A percentile compares a stretch with the other conserved stretches of the same genome.
Conservation (phyloP, 2,113 vertebrate genomes). For the Thunnus thynnus region DNA sequence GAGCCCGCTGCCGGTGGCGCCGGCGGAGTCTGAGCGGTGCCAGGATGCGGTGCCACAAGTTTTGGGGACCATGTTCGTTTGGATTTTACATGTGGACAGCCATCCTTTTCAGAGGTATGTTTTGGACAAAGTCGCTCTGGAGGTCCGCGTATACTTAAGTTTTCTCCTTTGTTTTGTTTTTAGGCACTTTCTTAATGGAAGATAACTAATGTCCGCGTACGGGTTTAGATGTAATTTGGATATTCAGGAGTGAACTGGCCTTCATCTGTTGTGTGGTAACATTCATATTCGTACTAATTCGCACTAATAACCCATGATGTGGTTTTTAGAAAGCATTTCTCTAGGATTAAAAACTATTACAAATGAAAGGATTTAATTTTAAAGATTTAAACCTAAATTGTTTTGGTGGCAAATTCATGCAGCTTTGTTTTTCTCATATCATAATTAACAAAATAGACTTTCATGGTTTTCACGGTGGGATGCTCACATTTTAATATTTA, state of each 20-base stretch:
- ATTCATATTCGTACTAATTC: not conserved
- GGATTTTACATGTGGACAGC: slow-evolving; percentile 79
- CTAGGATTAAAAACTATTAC: not conserved
- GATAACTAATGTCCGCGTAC: not conserved
- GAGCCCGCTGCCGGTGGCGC: slow-evolving; percentile 40
- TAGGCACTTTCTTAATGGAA: not conserved
- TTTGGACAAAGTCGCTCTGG: not conserved
- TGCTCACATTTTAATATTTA: not conserved
- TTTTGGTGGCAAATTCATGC: not conserved
- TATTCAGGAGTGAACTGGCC: not conserved
- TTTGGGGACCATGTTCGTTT: slow-evolving; percentile 71
- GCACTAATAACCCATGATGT: not conserved
- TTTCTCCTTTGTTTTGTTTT: not conserved
- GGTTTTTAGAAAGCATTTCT: not conserved
- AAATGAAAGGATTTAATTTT: not conserved
- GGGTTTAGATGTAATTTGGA: not conserved
- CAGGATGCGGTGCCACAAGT: slow-evolving; percentile 80
- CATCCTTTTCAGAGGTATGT: slow-evolving; percentile 81
- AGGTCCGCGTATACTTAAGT: not conserved
- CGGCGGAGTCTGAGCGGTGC: slow-evolving; percentile 48
- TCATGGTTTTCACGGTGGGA: not conserved
- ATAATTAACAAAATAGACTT: not conserved
- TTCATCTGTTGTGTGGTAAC: not conserved
- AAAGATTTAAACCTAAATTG: not conserved
- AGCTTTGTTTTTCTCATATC: not conserved